phyloP scores from a whole-genome alignment of 92 coral and sea anemone species.

The Epizoanthus illoricatus region DNA sequence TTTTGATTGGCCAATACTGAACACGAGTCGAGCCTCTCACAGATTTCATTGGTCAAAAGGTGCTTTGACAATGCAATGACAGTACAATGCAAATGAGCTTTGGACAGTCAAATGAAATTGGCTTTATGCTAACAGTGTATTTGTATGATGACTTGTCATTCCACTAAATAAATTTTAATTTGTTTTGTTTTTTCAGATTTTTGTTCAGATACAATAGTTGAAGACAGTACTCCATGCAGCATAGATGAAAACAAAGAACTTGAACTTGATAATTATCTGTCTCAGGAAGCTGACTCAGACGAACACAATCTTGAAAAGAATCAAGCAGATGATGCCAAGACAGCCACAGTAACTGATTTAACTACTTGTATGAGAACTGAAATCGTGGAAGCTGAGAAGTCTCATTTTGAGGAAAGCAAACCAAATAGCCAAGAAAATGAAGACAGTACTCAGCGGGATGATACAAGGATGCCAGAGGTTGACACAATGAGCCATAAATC shows the following conservation, averaged over 20 bases:
- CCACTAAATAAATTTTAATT: background rate
- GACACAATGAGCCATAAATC: background rate
- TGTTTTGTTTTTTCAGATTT: slow-evolving; percentile 4
- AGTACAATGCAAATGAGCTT: too few relatives aligned
- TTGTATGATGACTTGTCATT: too few relatives aligned
- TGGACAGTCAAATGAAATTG: too few relatives aligned
- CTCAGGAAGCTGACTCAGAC: background rate
- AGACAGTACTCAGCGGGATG: background rate
- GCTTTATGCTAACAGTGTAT: too few relatives aligned
- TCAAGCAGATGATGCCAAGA: background rate
- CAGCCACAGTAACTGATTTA: background rate
- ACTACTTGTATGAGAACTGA: background rate
- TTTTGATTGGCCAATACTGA: too few relatives aligned
- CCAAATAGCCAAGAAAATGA: background rate
- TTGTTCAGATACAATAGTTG: background rate
- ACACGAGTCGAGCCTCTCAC: too few relatives aligned
- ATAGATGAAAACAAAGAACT: background rate
- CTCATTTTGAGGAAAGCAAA: background rate
- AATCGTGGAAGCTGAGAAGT: background rate
- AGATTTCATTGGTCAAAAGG: too few relatives aligned
- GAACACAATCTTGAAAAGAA: background rate
- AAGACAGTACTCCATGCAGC: background rate
- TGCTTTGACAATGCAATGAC: too few relatives aligned
- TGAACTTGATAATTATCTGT: background rate
- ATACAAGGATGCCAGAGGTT: background rate